Percentiles rank a stretch among this genome's conserved stretches.
phyloP scores from a whole-genome alignment of 2,888 invertebrate genomes.

The Amorpha juglandis region DNA sequence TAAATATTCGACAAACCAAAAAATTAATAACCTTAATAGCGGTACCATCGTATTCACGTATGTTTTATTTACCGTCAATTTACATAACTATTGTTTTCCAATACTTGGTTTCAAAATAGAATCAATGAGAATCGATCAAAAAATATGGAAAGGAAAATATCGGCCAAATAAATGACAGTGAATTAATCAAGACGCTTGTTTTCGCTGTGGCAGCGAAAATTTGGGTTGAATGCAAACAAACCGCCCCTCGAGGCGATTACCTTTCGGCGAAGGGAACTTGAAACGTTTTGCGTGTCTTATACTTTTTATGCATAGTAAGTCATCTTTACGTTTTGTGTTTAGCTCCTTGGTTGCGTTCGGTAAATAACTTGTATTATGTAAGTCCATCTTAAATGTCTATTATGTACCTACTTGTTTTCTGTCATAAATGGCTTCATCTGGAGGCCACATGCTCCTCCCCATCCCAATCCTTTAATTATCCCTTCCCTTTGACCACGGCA shows the following conservation, averaged over 20 bases:
- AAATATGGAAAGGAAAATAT: constrained; percentile 12
- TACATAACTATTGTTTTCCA: constrained; percentile 13
- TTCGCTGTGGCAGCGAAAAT: constrained; percentile 54
- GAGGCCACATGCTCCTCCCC: too few species aligned
- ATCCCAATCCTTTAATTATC: too few species aligned
- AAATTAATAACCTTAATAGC: not conserved
- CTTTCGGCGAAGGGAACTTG: constrained; percentile 53
- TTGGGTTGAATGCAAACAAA: constrained; percentile 58
- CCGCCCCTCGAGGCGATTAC: constrained; percentile 55
- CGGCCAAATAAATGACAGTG: constrained; percentile 53
- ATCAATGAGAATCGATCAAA: constrained; percentile 5
- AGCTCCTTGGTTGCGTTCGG: too few species aligned
- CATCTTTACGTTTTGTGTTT: not conserved
- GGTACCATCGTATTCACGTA: not conserved
- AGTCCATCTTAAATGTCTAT: too few species aligned
- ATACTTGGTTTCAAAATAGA: not conserved
- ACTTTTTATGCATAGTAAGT: not conserved
- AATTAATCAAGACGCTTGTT: constrained; percentile 68
- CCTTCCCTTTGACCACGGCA: too few species aligned
- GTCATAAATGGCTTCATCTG: too few species aligned
- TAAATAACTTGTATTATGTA: too few species aligned
- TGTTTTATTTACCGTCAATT: not conserved
- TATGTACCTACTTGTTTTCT: too few species aligned
- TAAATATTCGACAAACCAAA: not conserved
- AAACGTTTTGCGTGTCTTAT: constrained; percentile 34